Conservation (phyloP, 1,140 invertebrate genomes). For the Lepidostoma basale region DNA sequence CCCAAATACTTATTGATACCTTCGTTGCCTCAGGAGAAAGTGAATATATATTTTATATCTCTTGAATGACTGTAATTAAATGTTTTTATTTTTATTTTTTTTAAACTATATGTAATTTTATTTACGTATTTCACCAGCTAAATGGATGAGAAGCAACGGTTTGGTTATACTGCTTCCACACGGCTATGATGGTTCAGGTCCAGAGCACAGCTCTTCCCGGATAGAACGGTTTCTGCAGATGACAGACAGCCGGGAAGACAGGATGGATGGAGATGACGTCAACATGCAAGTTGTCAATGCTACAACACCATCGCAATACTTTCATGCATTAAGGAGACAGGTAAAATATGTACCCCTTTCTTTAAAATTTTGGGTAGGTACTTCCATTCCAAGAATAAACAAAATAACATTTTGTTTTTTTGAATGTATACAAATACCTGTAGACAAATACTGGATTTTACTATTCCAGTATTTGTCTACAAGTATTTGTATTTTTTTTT, state of each 20-base stretch:
- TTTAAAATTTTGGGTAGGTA: too few species aligned
- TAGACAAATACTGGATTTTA: too few species aligned
- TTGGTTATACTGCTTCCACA: slow-evolving; percentile 93
- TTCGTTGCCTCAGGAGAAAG: slow-evolving; percentile 90
- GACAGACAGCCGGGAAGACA: slow-evolving; percentile 81
- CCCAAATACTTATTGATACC: slow-evolving; percentile 95
- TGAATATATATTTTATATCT: slow-evolving; percentile 59
- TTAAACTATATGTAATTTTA: not conserved
- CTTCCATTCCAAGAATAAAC: too few species aligned
- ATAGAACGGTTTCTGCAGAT: slow-evolving; percentile 93
- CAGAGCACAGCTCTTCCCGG: slow-evolving; percentile 94
- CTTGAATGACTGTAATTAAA: too few species aligned
- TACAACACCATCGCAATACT: slow-evolving; percentile 96
- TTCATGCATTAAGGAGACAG: slow-evolving; percentile 93
- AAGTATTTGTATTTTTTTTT: too few species aligned
- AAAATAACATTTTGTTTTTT: too few species aligned
- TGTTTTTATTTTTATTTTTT: not conserved
- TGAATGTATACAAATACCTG: too few species aligned
- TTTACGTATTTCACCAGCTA: slow-evolving; percentile 64
- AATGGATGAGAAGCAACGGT: slow-evolving; percentile 93
- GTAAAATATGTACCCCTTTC: slow-evolving; percentile 59
- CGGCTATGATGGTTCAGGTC: slow-evolving; percentile 96
- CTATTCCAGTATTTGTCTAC: too few species aligned
- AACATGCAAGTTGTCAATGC: slow-evolving; percentile 91
- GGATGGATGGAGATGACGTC: slow-evolving; percentile 83